phyloP scores from a whole-genome alignment of 2,797 vertebrate genomes.

The Intellagama lesueurii region DNA sequence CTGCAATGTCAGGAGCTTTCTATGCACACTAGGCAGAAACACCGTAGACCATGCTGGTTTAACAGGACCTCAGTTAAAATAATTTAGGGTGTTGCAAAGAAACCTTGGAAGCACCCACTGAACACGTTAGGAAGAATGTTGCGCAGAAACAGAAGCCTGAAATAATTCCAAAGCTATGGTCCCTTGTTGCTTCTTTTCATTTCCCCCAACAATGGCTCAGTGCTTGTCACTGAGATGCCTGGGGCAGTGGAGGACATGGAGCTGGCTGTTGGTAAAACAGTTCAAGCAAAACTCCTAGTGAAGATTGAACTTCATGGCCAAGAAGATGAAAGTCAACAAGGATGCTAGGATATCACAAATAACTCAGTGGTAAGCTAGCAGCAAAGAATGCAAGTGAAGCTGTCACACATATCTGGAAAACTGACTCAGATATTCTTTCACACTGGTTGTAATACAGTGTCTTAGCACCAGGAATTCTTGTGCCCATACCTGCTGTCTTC shows the following conservation, averaged over 20 bases:
- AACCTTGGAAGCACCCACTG: not conserved
- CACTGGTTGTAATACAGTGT: not conserved
- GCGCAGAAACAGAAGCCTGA: not conserved
- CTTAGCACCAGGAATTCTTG: not conserved
- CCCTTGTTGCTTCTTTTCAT: not conserved
- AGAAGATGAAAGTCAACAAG: not conserved
- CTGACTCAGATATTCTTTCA: not conserved
- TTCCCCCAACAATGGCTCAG: not conserved
- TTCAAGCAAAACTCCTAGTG: not conserved
- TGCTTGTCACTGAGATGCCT: not conserved
- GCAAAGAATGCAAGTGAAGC: not conserved
- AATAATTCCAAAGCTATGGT: not conserved
- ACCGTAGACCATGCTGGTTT: not conserved
- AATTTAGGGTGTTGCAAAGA: constrained; percentile 8
- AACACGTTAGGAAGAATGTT: not conserved
- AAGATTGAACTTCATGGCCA: not conserved
- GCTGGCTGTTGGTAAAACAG: not conserved
- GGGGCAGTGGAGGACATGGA: not conserved
- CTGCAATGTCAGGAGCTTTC: constrained; percentile 36
- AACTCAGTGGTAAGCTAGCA: not conserved
- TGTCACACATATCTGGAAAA: not conserved
- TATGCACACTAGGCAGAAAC: constrained; percentile 32
- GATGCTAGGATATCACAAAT: not conserved
- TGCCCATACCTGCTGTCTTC: not conserved
- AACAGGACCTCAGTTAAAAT: constrained; percentile 14